Percentiles rank a stretch among this genome's conserved stretches.
Evolutionary conservation across 92 coral and sea anemone species (phyloP).

Genomic region (Muricea muricata): DNA sequence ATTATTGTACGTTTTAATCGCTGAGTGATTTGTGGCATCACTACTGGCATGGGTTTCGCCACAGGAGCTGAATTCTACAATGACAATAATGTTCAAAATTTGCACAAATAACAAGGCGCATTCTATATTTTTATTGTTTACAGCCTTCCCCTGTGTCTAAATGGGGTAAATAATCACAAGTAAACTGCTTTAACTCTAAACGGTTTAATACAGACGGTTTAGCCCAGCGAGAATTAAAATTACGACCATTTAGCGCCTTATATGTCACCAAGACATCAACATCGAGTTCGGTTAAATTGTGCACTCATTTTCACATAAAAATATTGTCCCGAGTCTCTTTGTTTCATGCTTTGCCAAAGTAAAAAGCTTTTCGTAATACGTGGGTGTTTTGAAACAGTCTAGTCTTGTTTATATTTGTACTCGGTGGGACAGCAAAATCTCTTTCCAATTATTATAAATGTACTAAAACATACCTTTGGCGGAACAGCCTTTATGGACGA

Average conservation of each 20-base stretch:
- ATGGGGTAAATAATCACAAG: neutral
- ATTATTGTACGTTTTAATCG: neutral
- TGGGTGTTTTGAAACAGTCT: neutral
- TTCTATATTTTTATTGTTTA: neutral
- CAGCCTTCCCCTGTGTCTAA: neutral
- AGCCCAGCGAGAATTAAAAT: neutral
- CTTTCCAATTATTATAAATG: neutral
- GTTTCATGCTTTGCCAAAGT: neutral
- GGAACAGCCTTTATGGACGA: constrained; percentile 1
- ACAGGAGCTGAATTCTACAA: constrained; percentile 2
- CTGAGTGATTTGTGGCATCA: too few species aligned
- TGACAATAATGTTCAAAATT: neutral
- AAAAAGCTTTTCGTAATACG: neutral
- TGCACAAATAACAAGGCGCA: neutral
- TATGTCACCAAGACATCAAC: constrained; percentile 2
- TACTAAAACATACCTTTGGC: neutral
- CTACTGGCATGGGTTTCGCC: neutral
- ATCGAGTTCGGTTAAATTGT: neutral
- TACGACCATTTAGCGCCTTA: neutral
- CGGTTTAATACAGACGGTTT: neutral
- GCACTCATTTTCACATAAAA: neutral
- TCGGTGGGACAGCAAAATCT: neutral
- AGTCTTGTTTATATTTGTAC: neutral
- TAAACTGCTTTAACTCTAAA: neutral
- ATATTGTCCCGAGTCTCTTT: neutral